phyloP scores from a whole-genome alignment of 2,797 vertebrate genomes.

The Threskiornis aethiopicus region DNA sequence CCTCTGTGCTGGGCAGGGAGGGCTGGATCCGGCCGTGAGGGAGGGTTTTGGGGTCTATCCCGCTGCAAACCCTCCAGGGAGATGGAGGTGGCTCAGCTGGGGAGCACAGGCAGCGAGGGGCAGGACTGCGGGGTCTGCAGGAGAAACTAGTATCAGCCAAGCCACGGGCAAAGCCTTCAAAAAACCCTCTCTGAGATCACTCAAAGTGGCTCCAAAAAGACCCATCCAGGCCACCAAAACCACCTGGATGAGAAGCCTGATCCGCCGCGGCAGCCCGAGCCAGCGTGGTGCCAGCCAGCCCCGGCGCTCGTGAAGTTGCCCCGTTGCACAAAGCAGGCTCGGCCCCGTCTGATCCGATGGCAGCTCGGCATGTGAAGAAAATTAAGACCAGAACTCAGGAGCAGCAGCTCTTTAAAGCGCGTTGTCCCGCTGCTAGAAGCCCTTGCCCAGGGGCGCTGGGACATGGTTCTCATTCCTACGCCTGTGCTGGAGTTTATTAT shows the following conservation, averaged over 20 bases:
- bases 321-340: not conserved
- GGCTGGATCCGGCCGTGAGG: not conserved
- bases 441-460: not conserved
- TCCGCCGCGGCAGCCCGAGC: not conserved
- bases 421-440: not conserved
- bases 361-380: not conserved
- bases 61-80: not conserved
- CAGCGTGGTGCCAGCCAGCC: not conserved
- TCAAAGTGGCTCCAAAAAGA: not conserved
- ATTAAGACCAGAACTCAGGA: conserved; percentile 36
- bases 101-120: not conserved
- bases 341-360: accelerated
- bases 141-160: not conserved
- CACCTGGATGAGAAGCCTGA: not conserved
- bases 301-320: not conserved
- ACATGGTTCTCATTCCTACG: conserved; percentile 51
- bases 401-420: conserved; percentile 4
- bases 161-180: not conserved
- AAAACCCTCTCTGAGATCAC: no score
- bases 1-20: not conserved
- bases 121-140: accelerated
- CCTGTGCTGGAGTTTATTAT: conserved; percentile 39
- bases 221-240: not conserved
- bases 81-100: not conserved
- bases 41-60: not conserved